phyloP scores from a whole-genome alignment of 1,140 invertebrate species.

The Drosophila sproati region DNA sequence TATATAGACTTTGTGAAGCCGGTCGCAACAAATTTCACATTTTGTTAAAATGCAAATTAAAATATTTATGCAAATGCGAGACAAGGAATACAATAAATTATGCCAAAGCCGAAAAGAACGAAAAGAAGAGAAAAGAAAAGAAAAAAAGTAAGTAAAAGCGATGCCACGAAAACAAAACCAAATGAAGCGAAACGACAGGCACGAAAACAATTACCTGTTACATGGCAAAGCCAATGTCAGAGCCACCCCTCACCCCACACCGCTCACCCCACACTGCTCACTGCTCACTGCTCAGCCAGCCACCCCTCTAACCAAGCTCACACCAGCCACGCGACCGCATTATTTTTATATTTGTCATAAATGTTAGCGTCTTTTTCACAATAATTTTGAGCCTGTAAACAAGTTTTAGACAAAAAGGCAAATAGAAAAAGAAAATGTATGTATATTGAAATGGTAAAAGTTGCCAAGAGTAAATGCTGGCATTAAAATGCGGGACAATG shows the following conservation, averaged over 20 bases:
- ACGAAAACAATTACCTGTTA: constrained; percentile 74
- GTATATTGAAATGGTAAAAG: constrained; percentile 30
- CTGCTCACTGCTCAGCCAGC: background rate
- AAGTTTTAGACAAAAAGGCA: constrained; percentile 41
- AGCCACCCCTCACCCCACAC: background rate
- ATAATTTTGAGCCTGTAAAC: constrained; percentile 65
- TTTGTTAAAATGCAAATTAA: constrained; percentile 82
- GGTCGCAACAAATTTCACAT: constrained; percentile 37
- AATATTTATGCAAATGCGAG: constrained; percentile 79
- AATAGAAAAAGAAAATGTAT: constrained; percentile 9
- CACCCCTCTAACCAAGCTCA: background rate
- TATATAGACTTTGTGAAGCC: constrained; percentile 28
- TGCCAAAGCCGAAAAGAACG: constrained; percentile 56
- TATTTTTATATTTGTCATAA: constrained; percentile 61
- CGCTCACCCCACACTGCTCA: background rate
- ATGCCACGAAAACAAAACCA: constrained; percentile 36
- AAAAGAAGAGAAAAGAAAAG: constrained; percentile 19
- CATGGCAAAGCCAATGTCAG: constrained; percentile 43
- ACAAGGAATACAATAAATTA: constrained; percentile 74
- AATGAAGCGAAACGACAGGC: constrained; percentile 29
- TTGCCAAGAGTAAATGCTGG: constrained; percentile 26
- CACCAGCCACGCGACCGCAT: background rate
- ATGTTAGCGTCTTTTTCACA: constrained; percentile 74
- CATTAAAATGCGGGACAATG: constrained; percentile 37
- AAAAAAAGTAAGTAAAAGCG: constrained; percentile 55